A percentile compares a stretch with the other conserved stretches of the same genome.
Evolutionary conservation across 2,113 vertebrate species (phyloP).

Genomic region (Noturus placidus): DNA sequence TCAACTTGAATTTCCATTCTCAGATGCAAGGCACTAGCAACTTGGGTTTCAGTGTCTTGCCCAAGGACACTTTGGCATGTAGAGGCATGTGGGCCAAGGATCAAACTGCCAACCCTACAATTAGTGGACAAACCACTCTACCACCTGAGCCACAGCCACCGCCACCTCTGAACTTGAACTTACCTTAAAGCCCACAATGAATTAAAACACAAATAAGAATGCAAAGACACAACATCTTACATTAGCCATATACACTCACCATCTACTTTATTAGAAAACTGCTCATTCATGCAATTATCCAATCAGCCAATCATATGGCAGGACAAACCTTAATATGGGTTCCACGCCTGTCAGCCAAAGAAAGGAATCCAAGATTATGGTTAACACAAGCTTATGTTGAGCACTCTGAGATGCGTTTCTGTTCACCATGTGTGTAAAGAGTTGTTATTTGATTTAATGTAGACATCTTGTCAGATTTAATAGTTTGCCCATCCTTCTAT

Average conservation of each 20-base stretch:
- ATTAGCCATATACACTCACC: neutral
- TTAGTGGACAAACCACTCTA: no score
- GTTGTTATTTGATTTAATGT: neutral
- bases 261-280: neutral
- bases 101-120: no score
- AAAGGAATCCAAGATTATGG: neutral
- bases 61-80: no score
- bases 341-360: neutral
- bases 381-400: neutral
- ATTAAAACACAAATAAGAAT: neutral
- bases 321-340: neutral
- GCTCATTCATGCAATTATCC: neutral
- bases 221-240: neutral
- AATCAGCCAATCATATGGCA: neutral
- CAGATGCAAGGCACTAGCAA: no score
- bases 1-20: neutral
- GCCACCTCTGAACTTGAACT: neutral
- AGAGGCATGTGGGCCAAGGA: no score
- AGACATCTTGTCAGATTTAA: neutral
- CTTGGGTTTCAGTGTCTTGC: no score
- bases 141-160: no score
- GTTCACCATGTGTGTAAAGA: neutral
- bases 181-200: neutral
- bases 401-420: neutral
- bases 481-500: neutral